Evolutionary conservation across 2,888 invertebrate species (phyloP), one percentile per base, ranked within the genome.

Genomic region (Caenorhabditis sulstoni): DNA sequence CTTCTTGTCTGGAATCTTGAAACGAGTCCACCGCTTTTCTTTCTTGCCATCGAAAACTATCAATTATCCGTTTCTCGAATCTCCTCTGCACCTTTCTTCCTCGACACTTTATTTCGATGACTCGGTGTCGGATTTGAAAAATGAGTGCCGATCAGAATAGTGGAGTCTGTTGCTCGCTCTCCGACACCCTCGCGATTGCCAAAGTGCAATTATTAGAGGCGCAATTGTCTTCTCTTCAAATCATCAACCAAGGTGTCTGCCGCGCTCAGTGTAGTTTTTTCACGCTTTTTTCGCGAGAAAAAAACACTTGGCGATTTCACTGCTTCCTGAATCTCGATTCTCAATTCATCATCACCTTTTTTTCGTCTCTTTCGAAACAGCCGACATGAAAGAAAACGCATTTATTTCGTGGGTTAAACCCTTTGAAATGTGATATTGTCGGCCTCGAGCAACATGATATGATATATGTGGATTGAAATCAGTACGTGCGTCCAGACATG

Each of bases 171-270:
- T 16, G 18, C 16, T 23, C n/a, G 35, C 37, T 45, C 23, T 23
- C 18, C 49, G 29, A 41, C 62, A 41, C 52, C 50, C 49, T 58
- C 55, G 41, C 57, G 18, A 5, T 7, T 29, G 35, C 39, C 35
- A 73, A 73, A 73, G 73, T 73, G 73, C 73, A 73, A 73, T 52
- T 73, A 73, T 73, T 55, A 64, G 58, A 64, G 50, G 52, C 68
- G 41, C 71, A 57, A 73, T 73, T 64, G 73, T 64, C 73, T 55
- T 58, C 73, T 55, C 57, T 41, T 73, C 73, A 65, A 64, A 58
- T 65, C 73, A 64, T 73, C 50, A 3, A 11, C 41, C 4, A 11
- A 55, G 52, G 61, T 58, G 14, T 70, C 44, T 47, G 18, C 18
- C 11, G n/a, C 50, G 49, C 49, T 29, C 29, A 35, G 44, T 73